Conservation (phyloP, 2,888 invertebrate species). For the Trachelus iudaicus region DNA sequence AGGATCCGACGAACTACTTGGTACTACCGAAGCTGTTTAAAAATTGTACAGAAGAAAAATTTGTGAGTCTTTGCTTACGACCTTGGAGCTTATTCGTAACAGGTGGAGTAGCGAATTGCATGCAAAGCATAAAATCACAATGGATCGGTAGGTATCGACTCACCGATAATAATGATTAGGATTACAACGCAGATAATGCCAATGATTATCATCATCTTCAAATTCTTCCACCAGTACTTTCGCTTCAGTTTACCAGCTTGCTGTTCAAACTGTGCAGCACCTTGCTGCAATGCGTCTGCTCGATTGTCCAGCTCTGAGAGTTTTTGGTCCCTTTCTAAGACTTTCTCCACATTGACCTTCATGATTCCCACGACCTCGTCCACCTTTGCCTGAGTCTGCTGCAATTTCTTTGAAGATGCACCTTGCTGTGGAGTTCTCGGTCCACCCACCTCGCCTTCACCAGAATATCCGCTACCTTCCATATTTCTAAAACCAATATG, state of each 20-base stretch:
- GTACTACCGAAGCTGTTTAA: conserved; percentile 40
- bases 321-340: conserved; percentile 94
- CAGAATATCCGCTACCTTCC: conserved; percentile 65
- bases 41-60: conserved; percentile 7
- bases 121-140: not conserved
- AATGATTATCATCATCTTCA: conserved; percentile 96
- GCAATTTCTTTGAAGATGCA: conserved; percentile 81
- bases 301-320: conserved; percentile 94
- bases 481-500: conserved; percentile 38
- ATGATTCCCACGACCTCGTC: conserved; percentile 94
- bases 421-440: conserved; percentile 84
- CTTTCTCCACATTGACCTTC: conserved; percentile 96
- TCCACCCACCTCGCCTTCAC: conserved; percentile 83
- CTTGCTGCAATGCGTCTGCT: conserved; percentile 94
- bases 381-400: conserved; percentile 87
- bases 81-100: not conserved
- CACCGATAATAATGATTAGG: conserved; percentile 89
- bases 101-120: not conserved
- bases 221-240: conserved; percentile 98
- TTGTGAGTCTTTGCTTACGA: not conserved
- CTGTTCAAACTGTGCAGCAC: conserved; percentile 96
- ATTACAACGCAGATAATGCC: conserved; percentile 85
- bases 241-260: conserved; percentile 96
- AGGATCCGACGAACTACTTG: conserved; percentile 34
- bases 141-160: conserved; percentile 59